Percentiles rank a stretch among this genome's conserved stretches.
Evolutionary conservation across 2,797 vertebrate genomes (phyloP).

Genomic region (Sebastes hopkinsi): DNA sequence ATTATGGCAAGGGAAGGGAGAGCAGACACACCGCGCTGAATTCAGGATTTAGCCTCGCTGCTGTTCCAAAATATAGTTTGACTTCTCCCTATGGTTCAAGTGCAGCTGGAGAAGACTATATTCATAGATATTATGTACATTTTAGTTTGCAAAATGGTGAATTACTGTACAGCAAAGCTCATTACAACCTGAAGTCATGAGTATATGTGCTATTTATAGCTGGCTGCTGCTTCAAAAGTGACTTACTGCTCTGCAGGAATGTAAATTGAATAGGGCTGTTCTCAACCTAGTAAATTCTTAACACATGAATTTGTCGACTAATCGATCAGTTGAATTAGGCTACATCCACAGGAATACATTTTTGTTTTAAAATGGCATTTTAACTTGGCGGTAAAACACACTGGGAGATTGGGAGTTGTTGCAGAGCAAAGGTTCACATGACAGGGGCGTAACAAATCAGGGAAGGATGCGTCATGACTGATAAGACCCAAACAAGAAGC

Average conservation of each 20-base stretch:
- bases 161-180: slow-evolving; percentile 1
- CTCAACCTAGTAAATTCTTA: too few relatives aligned
- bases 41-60: slow-evolving; percentile 6
- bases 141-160: neutral
- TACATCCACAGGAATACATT: too few relatives aligned
- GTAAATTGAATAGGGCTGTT: neutral
- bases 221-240: neutral
- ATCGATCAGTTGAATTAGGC: too few relatives aligned
- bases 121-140: neutral
- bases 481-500: too few relatives aligned
- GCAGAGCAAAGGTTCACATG: too few relatives aligned
- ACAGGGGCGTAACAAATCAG: too few relatives aligned
- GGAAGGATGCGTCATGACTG: too few relatives aligned
- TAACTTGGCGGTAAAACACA: too few relatives aligned
- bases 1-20: neutral
- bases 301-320: too few relatives aligned
- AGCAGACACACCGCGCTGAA: slow-evolving; percentile 11
- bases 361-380: too few relatives aligned
- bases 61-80: neutral
- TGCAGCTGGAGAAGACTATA: neutral
- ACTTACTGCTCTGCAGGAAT: neutral
- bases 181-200: slow-evolving; percentile 4
- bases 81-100: neutral
- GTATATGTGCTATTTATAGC: slow-evolving; percentile 1
- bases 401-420: too few relatives aligned